Base-by-base conservation (phyloP, 2,797 vertebrate genomes). In the Anguilla megastoma region DNA sequence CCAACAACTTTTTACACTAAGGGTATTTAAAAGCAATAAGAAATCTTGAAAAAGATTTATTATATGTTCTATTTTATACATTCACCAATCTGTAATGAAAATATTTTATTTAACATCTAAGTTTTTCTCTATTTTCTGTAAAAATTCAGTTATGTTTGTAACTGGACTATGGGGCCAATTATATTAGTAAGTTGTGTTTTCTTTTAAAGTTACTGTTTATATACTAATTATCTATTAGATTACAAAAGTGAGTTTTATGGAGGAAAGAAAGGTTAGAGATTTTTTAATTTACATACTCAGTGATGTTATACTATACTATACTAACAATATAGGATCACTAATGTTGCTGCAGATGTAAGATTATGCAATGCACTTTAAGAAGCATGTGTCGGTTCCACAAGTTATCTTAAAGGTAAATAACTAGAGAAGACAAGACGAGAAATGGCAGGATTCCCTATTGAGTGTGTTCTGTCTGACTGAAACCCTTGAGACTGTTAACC, bases 61-160 rank as follows among this genome's bases (percentile, higher is more conserved):
- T 93, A 86, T 94, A 88, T 92, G 88, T 89, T 88, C 90, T 92
- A 45, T 89, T 90, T 79, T 94, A 86, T 95, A 88, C 93, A 92
- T 95, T 95, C 95, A 95, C 93, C 93, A 91, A 93, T 92, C 76
- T 90, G 94, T 94, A 94, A 95, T 90, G 94, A 94, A 94, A 95
- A 85, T 92, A 89, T 93, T 94, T 93, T 93, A 92, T 91, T 90
- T 88, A 93, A 86, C 0, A 79, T 84, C 85, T 83, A 10, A 3
- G 50, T 86, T 88, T 88, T 69, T 90, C 89, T 91, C 71, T 88
- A 16, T 86, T 33, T 88, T 90, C 33, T 36, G 16, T 76, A 36
- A 76, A 76, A 36, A 10, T 79, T 82, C 41, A 82, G 9, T 9
- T 50, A 82, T 76, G n/a, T 85, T 24, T 41, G 33, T 50, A 16